Conservation (phyloP, 2,113 vertebrate species). For the Chaetops frenatus region DNA sequence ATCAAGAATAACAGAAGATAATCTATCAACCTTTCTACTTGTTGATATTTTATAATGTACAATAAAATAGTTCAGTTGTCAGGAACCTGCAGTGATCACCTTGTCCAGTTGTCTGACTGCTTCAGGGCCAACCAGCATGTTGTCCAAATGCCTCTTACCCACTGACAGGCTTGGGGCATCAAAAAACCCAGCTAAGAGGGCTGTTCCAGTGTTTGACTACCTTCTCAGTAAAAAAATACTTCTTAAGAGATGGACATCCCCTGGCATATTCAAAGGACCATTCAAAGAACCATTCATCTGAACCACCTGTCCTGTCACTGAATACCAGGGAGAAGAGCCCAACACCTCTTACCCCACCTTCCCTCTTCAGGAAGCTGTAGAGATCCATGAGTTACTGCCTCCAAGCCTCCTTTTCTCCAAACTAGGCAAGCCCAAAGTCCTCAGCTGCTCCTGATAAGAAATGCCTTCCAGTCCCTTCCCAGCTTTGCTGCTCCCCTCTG, state of each 20-base stretch:
- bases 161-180: background rate
- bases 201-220: background rate
- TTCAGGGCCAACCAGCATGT: background rate
- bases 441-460: background rate
- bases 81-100: background rate
- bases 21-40: background rate
- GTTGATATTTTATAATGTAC: background rate
- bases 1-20: background rate
- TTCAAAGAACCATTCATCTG: background rate
- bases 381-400: no score
- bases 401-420: background rate
- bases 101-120: background rate
- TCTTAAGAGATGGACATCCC: background rate
- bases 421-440: background rate
- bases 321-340: background rate
- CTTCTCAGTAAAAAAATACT: background rate
- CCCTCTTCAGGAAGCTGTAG: background rate
- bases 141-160: background rate
- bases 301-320: background rate
- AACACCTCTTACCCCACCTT: background rate
- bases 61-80: background rate
- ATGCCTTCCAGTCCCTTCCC: background rate
- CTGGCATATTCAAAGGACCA: fast-evolving
- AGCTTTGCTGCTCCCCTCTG: background rate
- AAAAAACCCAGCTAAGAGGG: background rate